Conservation (phyloP, 2,888 invertebrate genomes). For the Diarsia mendica region DNA sequence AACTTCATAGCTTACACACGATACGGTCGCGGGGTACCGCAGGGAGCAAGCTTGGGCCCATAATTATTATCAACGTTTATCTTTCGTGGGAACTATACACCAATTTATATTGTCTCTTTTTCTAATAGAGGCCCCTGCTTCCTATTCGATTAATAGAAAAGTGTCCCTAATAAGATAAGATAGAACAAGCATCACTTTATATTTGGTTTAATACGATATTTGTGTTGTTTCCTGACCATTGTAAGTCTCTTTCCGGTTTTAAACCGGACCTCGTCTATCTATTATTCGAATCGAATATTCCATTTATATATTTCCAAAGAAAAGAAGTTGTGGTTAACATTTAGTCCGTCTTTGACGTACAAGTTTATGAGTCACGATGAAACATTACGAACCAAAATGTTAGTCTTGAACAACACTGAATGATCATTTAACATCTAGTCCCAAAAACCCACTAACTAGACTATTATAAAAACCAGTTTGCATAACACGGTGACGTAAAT, state of each 20-base stretch:
- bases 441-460: conserved; percentile 34
- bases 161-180: conserved; percentile 33
- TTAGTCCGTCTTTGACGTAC: conserved; percentile 22
- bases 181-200: not conserved
- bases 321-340: conserved; percentile 17
- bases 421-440: conserved; percentile 32
- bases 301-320: conserved; percentile 34
- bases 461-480: conserved; percentile 55
- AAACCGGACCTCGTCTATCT: conserved; percentile 28
- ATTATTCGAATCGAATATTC: not conserved
- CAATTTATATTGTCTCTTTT: conserved; percentile 34
- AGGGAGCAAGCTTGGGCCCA: conserved; percentile 62
- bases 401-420: conserved; percentile 24
- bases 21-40: conserved; percentile 63
- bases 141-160: conserved; percentile 27
- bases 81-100: conserved; percentile 46
- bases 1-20: conserved; percentile 69
- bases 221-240: not conserved
- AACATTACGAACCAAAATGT: conserved; percentile 4
- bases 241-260: conserved; percentile 10
- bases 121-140: conserved; percentile 21
- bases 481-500: conserved; percentile 65
- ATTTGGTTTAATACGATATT: conserved; percentile 18
- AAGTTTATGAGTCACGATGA: conserved; percentile 36
- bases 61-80: conserved; percentile 45